Evolutionary conservation across 2,888 invertebrate species (phyloP).

Genomic region (Anthrax anthrax): DNA sequence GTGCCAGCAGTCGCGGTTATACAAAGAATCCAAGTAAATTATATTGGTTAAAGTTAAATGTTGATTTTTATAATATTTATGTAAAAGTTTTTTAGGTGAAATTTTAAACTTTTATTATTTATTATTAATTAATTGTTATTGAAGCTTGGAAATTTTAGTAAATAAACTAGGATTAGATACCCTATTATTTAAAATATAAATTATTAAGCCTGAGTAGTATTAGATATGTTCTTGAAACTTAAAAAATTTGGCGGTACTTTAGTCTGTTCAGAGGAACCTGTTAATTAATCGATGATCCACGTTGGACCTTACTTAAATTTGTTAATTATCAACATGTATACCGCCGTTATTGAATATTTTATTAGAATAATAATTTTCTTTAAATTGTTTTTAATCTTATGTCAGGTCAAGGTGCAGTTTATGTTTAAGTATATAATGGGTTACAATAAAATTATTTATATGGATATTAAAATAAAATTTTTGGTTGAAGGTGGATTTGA

Average conservation of each 20-base stretch:
- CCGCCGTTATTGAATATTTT: constrained; percentile 33
- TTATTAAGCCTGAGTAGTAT: constrained; percentile 38
- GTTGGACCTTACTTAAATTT: constrained; percentile 31
- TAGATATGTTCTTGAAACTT: constrained; percentile 47
- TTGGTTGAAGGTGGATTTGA: constrained; percentile 49
- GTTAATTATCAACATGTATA: constrained; percentile 26
- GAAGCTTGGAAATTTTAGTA: constrained; percentile 33
- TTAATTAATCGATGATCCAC: constrained; percentile 52
- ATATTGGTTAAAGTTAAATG: constrained; percentile 37
- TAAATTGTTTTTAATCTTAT: constrained; percentile 35
- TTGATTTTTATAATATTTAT: constrained; percentile 22
- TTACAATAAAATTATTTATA: constrained; percentile 46
- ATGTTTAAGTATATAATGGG: constrained; percentile 48
- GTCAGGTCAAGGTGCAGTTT: constrained; percentile 59
- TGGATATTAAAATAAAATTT: constrained; percentile 36
- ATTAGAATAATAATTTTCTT: constrained; percentile 38
- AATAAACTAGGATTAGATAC: constrained; percentile 55
- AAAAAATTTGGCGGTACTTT: constrained; percentile 57
- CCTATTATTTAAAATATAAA: constrained; percentile 42
- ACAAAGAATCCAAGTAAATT: constrained; percentile 39
- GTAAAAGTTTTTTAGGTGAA: constrained; percentile 39
- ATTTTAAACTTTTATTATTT: constrained; percentile 42
- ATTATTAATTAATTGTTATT: constrained; percentile 30
- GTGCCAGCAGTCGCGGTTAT: constrained; percentile 59
- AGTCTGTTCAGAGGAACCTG: constrained; percentile 56